phyloP scores from a whole-genome alignment of 2,113 vertebrate genomes.

The Aspidoscelis tigris region DNA sequence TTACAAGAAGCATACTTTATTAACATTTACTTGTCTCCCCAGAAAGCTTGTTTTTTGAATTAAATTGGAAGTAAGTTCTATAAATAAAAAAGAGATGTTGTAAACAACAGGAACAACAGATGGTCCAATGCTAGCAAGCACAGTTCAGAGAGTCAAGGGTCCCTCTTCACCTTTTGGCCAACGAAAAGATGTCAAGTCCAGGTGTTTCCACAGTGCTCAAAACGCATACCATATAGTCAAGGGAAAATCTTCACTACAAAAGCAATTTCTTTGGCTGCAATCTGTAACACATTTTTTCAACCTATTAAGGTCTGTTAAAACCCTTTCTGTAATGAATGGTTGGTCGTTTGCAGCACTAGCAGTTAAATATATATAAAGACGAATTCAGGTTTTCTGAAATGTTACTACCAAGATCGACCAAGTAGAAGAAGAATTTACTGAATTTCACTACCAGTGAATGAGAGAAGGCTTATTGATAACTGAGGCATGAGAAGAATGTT shows the following conservation, averaged over 20 bases:
- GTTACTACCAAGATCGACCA: neutral
- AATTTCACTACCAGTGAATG: neutral
- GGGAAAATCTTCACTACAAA: neutral
- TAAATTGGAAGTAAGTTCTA: accelerated
- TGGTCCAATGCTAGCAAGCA: neutral
- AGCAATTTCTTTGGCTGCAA: neutral
- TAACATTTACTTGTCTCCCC: constrained; percentile 60
- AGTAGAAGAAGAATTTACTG: neutral
- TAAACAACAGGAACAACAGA: neutral
- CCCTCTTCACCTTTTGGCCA: constrained; percentile 1
- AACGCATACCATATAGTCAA: accelerated
- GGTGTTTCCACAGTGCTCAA: neutral
- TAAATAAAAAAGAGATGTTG: accelerated
- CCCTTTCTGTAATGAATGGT: neutral
- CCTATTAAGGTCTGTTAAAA: neutral
- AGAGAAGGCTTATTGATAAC: neutral
- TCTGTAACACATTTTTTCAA: neutral
- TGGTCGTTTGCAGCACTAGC: accelerated
- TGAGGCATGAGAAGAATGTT: neutral
- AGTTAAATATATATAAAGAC: neutral
- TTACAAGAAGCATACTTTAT: constrained; percentile 39
- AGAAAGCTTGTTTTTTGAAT: constrained; percentile 30
- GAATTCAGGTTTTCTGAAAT: neutral
- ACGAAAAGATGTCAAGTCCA: neutral
- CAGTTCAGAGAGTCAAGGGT: neutral